These are phyloP conservation scores for Vireo altiloquus DNA, from an alignment of 2,113 vertebrate species.

Conservation along the genomic window DNA sequence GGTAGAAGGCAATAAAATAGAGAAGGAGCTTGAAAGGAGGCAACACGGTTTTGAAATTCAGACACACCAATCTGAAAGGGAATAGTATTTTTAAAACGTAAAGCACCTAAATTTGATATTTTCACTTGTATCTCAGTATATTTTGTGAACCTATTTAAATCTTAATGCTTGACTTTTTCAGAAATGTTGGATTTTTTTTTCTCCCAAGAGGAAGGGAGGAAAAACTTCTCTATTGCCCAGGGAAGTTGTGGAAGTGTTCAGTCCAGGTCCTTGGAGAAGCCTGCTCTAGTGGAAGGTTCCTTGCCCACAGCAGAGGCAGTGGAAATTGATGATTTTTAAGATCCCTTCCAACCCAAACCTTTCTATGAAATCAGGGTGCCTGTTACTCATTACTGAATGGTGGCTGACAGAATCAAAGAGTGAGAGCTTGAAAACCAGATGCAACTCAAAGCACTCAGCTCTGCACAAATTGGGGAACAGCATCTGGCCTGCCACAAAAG, in stretches of 20 bases:
- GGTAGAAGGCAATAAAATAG: background rate
- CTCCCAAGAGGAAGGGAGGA: background rate
- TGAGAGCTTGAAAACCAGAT: background rate
- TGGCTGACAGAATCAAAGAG: background rate
- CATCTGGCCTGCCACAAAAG: background rate
- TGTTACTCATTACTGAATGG: background rate
- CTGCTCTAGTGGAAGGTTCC: background rate
- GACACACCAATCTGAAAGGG: background rate
- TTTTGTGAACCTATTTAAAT: background rate
- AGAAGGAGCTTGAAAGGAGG: background rate
- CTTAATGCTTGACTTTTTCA: background rate
- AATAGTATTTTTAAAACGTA: background rate
- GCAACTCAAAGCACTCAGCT: background rate
- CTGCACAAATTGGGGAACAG: background rate
- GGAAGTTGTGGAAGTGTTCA: background rate
- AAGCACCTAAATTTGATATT: background rate
- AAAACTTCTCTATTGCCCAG: background rate
- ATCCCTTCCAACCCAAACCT: background rate
- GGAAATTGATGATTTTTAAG: background rate
- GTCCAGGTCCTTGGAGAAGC: background rate
- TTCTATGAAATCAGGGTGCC: background rate
- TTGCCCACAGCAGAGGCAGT: background rate
- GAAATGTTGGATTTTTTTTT: background rate
- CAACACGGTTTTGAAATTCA: background rate
- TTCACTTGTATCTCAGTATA: background rate